Evolutionary conservation across 2,888 invertebrate genomes (phyloP), one percentile per base, ranked within the genome.

Genomic region (Pyrgus malvae): DNA sequence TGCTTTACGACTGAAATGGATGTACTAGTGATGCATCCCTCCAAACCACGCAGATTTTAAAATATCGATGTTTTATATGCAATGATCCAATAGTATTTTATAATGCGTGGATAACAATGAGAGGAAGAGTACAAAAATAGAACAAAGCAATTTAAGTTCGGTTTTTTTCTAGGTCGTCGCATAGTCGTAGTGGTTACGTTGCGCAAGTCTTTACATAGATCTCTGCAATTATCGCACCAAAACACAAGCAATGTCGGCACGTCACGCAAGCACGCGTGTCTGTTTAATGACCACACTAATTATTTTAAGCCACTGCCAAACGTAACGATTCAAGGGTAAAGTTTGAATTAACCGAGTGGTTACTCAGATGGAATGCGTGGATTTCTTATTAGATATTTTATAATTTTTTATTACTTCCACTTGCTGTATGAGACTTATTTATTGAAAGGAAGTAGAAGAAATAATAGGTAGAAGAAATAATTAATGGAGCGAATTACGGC

Each of bases 201-300:
- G 68, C 78, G 76, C 72, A 81, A 83, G 71, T 67, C 67, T 70
- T 67, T 70, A 70, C 72, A 74, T 71, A 77, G 71, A 74, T 67
- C 71, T 66, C 69, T 60, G 72, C 79, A 78, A 84, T 84, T 82
- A 79, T 76, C 71, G 66, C 72, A 67, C 67, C 68, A 73, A 78
- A 78, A 78, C 68, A 46, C 21, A 1, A 70, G 66, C 61, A 19
- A 59, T 60, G 60, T 55, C 46, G 71, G 70, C 61, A 60, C 59
- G 49, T 64, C 81, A 82, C 76, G 80, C 80, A 76, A 75, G 64
- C 65, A 70, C 72, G 78, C 80, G 71, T 79, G 78, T 69, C 67
- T 68, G 68, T 69, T 72, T 66, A 68, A 66, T 75, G 71, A 76
- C 71, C 71, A 72, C 59, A 69, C 67, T 74, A 76, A 82, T 84